Conservation (phyloP, 2,797 vertebrate species). For the Rhinogobio ventralis region DNA sequence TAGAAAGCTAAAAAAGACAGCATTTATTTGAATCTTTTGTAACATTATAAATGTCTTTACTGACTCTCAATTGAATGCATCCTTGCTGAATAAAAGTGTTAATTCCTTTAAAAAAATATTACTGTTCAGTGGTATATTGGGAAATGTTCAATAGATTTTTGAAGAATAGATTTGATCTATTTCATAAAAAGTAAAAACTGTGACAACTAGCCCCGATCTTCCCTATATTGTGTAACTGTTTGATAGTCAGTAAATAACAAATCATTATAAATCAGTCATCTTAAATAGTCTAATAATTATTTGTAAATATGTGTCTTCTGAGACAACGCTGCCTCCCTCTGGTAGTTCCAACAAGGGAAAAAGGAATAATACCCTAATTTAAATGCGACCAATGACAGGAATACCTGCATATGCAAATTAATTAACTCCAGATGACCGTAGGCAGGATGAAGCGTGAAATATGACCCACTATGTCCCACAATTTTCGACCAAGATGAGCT, state of each 20-base stretch:
- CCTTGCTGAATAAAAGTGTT: too few relatives aligned
- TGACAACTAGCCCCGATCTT: background rate
- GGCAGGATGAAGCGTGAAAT: constrained; percentile 20
- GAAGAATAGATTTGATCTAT: background rate
- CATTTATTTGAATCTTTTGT: too few relatives aligned
- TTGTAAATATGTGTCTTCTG: background rate
- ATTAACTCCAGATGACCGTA: constrained; percentile 5
- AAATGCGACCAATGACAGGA: background rate
- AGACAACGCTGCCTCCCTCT: constrained; percentile 25
- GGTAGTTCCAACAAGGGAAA: background rate
- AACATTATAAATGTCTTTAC: background rate
- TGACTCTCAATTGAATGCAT: background rate
- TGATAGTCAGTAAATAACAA: background rate
- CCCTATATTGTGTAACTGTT: background rate
- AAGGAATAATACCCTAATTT: background rate
- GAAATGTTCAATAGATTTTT: background rate
- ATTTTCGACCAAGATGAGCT: background rate
- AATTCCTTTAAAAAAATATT: background rate
- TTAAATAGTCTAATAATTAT: background rate
- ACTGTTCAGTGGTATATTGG: background rate
- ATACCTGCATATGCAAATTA: constrained; percentile 12
- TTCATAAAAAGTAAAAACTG: background rate
- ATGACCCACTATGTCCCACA: background rate
- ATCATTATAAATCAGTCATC: background rate
- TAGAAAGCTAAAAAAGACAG: too few relatives aligned